Conservation (phyloP, 1,140 invertebrate species). For the Caenorhabditis remanei region DNA sequence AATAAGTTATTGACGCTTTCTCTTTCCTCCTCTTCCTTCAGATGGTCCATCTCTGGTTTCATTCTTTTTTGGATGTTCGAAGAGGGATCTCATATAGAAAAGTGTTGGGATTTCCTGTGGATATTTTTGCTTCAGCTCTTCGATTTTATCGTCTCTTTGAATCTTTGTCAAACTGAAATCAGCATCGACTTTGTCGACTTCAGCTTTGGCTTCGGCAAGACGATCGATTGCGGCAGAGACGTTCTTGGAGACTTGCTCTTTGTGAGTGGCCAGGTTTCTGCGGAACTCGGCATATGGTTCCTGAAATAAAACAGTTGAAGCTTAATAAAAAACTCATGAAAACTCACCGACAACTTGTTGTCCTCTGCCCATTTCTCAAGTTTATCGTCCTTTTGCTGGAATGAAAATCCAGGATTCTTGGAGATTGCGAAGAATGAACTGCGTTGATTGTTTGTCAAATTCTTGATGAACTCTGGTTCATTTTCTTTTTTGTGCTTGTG, state of each 20-base stretch:
- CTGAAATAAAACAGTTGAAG: not conserved
- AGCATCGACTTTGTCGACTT: conserved; percentile 37
- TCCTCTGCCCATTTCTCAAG: conserved; percentile 19
- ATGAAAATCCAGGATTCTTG: conserved; percentile 45
- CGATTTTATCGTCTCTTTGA: conserved; percentile 41
- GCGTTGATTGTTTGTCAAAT: not conserved
- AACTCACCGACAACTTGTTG: conserved; percentile 19
- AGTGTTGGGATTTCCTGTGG: conserved; percentile 6
- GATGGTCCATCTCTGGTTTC: not conserved
- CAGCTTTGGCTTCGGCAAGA: conserved; percentile 17
- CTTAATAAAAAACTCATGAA: not conserved
- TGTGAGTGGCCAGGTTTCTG: conserved; percentile 1
- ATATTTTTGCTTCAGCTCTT: conserved; percentile 27
- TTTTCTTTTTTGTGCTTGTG: conserved; percentile 36
- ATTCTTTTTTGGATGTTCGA: not conserved
- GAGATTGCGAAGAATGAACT: conserved; percentile 19
- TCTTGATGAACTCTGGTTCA: conserved; percentile 33
- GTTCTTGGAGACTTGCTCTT: conserved; percentile 27
- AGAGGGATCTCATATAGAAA: not conserved
- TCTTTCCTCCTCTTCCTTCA: not conserved
- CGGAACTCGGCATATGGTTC: conserved; percentile 37
- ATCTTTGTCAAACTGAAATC: conserved; percentile 11
- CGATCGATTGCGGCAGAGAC: conserved; percentile 5
- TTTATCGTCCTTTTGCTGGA: conserved; percentile 40
- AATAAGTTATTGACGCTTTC: not conserved